Conservation (phyloP, 2,113 vertebrate genomes). For the Saguinus midas region DNA sequence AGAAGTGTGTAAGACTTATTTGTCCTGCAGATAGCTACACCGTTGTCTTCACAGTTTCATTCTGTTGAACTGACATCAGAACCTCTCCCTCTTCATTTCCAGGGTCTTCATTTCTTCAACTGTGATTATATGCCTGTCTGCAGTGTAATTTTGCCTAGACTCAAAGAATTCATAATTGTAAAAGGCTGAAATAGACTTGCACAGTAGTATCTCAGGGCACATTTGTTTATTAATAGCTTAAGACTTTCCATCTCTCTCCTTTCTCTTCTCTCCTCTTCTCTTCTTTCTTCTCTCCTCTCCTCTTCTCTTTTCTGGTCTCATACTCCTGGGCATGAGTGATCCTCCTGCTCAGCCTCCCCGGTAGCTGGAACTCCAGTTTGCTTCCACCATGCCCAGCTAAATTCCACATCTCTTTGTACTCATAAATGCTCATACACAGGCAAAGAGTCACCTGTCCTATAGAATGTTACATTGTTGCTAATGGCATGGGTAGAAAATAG, state of each 20-base stretch:
- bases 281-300: too few species aligned
- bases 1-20: not conserved
- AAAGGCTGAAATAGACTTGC: not conserved
- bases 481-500: not conserved
- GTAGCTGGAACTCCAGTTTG: too few species aligned
- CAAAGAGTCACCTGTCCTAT: not conserved
- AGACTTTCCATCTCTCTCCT: not conserved
- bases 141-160: not conserved
- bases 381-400: too few species aligned
- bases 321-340: too few species aligned
- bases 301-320: too few species aligned
- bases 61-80: not conserved
- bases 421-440: rapidly evolving
- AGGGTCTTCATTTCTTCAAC: not conserved
- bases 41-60: not conserved
- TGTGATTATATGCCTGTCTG: not conserved
- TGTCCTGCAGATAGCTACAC: not conserved
- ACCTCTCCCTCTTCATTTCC: not conserved
- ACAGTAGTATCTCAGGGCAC: not conserved
- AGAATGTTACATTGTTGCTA: too few species aligned
- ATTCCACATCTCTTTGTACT: not conserved
- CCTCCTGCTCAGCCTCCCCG: too few species aligned
- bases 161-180: not conserved
- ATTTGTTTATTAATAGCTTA: not conserved
- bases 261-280: too few species aligned